Evolutionary conservation across 2,888 invertebrate species (phyloP).

Genomic region (Gisinianus flammeolus): DNA sequence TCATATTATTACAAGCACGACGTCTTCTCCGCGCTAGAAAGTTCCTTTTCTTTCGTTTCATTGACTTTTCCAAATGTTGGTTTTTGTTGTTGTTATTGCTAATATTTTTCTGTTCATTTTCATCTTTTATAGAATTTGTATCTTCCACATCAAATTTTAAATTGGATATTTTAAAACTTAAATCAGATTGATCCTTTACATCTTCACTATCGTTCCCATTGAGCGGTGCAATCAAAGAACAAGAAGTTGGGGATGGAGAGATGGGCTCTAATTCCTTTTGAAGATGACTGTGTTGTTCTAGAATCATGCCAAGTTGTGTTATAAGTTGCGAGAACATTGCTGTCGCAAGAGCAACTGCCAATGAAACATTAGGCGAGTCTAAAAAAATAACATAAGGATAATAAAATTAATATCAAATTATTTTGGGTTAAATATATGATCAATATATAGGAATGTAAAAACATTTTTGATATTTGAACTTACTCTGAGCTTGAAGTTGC

Average conservation of each 20-base stretch:
- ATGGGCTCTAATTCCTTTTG: not conserved
- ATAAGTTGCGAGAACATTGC: conserved; percentile 54
- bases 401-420: not conserved
- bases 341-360: conserved; percentile 54
- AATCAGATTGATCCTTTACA: conserved; percentile 2
- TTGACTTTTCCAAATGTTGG: not conserved
- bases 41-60: conserved; percentile 26
- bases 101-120: not conserved
- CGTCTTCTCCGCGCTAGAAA: conserved; percentile 40
- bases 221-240: not conserved
- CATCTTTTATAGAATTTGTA: not conserved
- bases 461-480: conserved; percentile 25
- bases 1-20: conserved; percentile 34
- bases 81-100: conserved; percentile 29
- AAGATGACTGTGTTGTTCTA: conserved; percentile 47
- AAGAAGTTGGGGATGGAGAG: not conserved
- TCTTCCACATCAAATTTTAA: conserved; percentile 11
- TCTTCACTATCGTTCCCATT: conserved; percentile 9
- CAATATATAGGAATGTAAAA: not conserved
- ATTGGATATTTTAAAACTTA: conserved; percentile 12
- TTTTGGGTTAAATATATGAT: not conserved
- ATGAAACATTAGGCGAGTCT: conserved; percentile 54
- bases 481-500: conserved; percentile 51
- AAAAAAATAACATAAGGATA: conserved; percentile 8
- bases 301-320: conserved; percentile 46